Evolutionary conservation across 2,113 vertebrate genomes (phyloP), one percentile per base, ranked within the genome.

Genomic region (Xenopus borealis): DNA sequence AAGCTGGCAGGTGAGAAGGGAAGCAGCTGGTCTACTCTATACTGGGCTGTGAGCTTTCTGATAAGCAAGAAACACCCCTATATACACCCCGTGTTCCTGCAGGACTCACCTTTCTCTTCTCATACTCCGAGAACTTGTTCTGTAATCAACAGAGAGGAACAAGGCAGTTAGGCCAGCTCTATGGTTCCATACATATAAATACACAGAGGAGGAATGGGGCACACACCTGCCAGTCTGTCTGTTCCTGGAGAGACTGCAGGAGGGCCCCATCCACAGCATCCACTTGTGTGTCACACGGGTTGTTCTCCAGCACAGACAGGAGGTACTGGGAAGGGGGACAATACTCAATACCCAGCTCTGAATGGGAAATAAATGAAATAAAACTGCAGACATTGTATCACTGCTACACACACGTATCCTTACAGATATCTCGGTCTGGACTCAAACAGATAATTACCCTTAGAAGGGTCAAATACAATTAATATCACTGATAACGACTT

Each of bases 61-160:
- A 27, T 27, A 27, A 27, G 23, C 23, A 27, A 27, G 23, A 27
- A 2, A 27, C 23, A 27, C 23, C 23, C 58, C 58, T 19, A 61
- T 20, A 5, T 3, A 11, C n/a, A 4, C 2, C 61, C 61, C 5
- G 5, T 40, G 33, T 40, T 46, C 33, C 50, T n/a, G 9, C 9
- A n/a, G 7, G 1, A 52, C 84, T 86, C 85, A 98, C 97, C 95
- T 97, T 98, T 80, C 87, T 94, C 87, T 89, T 98, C 84, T 97
- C 95, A 0, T 97, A 99, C 82, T 97, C 95, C 55, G 88, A 91
- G 85, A 98, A 96, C 78, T 91, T 96, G 72, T 83, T 93, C 97
- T 99, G 91, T 40, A 40, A 66, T 27, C 23, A 66, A 10, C 47
- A 46, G 30, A 61, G 17, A 55, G 53, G 5, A 1, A n/a, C 17